phyloP scores from a whole-genome alignment of 2,888 invertebrate species.

The Erpobdella octoculata region DNA sequence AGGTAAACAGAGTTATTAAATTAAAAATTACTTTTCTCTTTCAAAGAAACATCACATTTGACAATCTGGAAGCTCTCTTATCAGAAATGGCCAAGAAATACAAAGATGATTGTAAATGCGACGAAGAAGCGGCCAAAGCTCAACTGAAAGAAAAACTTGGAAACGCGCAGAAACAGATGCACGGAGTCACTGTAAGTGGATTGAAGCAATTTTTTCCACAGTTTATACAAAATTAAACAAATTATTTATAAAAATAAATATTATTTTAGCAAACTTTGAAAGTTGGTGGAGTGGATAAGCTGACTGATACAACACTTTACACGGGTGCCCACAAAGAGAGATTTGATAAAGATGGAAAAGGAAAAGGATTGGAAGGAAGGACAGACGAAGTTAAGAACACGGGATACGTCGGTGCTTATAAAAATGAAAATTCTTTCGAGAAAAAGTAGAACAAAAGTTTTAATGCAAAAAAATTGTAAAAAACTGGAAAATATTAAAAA shows the following conservation, averaged over 20 bases:
- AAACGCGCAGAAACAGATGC: constrained; percentile 25
- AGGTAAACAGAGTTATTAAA: too few species aligned
- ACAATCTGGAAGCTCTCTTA: constrained; percentile 30
- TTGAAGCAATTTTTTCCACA: neutral
- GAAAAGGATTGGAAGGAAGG: constrained; percentile 43
- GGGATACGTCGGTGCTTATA: constrained; percentile 44
- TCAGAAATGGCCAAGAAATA: constrained; percentile 35
- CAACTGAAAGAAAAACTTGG: constrained; percentile 28
- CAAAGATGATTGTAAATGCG: constrained; percentile 32
- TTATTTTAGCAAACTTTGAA: constrained; percentile 26
- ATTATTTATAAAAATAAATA: neutral
- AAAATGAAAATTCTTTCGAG: constrained; percentile 41
- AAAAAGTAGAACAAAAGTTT: too few species aligned
- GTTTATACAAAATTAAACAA: neutral
- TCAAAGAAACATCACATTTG: constrained; percentile 30
- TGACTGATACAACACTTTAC: constrained; percentile 44
- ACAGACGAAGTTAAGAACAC: constrained; percentile 38
- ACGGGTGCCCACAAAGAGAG: constrained; percentile 45
- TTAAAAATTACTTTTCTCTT: too few species aligned
- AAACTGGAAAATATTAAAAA: too few species aligned
- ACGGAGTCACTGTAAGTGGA: constrained; percentile 33
- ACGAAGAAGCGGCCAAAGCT: constrained; percentile 21
- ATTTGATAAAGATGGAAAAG: constrained; percentile 44
- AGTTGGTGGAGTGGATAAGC: constrained; percentile 40
- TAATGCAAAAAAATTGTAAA: too few species aligned